phyloP scores from a whole-genome alignment of 2,888 invertebrate species.

The Cantharis lateralis region DNA sequence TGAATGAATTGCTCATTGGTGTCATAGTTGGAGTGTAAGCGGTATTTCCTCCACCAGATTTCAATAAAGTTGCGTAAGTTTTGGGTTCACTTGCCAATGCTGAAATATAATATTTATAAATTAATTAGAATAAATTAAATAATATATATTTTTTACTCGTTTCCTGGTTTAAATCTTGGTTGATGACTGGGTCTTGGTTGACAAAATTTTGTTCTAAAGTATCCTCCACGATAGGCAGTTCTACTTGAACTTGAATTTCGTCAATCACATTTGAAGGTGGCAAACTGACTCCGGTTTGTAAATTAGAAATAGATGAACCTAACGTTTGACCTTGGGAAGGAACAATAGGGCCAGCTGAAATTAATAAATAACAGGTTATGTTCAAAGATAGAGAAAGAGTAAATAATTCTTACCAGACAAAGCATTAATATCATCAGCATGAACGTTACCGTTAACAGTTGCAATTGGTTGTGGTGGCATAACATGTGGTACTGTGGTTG shows the following conservation, averaged over 20 bases:
- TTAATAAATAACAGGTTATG: neutral
- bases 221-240: constrained; percentile 40
- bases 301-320: constrained; percentile 37
- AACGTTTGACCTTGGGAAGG: constrained; percentile 41
- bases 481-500: constrained; percentile 43
- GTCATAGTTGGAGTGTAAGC: constrained; percentile 41
- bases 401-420: constrained; percentile 39
- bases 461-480: constrained; percentile 47
- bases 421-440: constrained; percentile 53
- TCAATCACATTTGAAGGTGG: constrained; percentile 39
- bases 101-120: constrained; percentile 13
- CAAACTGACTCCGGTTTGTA: constrained; percentile 42
- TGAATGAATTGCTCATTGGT: constrained; percentile 44
- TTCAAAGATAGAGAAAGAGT: neutral
- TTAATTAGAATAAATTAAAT: neutral
- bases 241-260: constrained; percentile 40
- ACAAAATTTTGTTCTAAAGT: constrained; percentile 40
- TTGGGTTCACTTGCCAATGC: constrained; percentile 70
- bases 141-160: constrained; percentile 1
- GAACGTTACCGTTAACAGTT: constrained; percentile 54
- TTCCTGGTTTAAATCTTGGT: constrained; percentile 19
- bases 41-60: constrained; percentile 57
- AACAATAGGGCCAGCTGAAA: constrained; percentile 33
- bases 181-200: constrained; percentile 14
- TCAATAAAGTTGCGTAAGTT: constrained; percentile 86